Conservation (phyloP, 2,113 vertebrate species). For the Crotalus tigris region DNA sequence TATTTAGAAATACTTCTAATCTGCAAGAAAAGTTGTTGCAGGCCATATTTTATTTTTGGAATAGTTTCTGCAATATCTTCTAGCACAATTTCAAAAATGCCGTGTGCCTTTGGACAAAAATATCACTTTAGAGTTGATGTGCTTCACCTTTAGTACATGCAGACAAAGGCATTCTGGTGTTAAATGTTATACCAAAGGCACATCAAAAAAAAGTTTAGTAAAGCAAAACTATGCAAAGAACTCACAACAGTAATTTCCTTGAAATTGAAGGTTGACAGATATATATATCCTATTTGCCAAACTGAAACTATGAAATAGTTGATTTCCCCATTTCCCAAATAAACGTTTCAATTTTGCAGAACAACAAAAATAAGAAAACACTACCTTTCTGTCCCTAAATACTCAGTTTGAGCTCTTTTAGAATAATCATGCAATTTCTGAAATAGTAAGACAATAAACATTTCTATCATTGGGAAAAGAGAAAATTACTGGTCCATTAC, state of each 20-base stretch:
- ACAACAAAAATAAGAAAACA: background rate
- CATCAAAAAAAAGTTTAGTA: background rate
- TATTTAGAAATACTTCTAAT: background rate
- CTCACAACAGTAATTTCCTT: background rate
- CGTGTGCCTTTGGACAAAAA: background rate
- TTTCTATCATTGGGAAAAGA: constrained; percentile 47
- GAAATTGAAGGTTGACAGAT: background rate
- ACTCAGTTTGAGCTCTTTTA: constrained; percentile 35
- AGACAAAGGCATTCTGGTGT: background rate
- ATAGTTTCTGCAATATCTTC: background rate
- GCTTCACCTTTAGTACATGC: background rate
- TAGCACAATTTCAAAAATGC: background rate
- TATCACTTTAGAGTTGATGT: background rate
- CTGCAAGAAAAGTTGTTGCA: background rate
- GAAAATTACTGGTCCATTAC: constrained; percentile 59
- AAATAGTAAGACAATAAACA: constrained; percentile 46
- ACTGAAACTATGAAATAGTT: constrained; percentile 24
- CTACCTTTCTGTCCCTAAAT: constrained; percentile 34
- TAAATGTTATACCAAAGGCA: background rate
- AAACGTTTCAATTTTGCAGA: constrained; percentile 22
- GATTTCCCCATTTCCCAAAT: background rate
- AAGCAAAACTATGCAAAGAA: background rate
- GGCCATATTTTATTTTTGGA: background rate
- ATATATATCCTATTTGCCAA: constrained; percentile 17
- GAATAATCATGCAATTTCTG: constrained; percentile 42